phyloP scores from a whole-genome alignment of 2,797 vertebrate species.

The Sebastes nivosus region DNA sequence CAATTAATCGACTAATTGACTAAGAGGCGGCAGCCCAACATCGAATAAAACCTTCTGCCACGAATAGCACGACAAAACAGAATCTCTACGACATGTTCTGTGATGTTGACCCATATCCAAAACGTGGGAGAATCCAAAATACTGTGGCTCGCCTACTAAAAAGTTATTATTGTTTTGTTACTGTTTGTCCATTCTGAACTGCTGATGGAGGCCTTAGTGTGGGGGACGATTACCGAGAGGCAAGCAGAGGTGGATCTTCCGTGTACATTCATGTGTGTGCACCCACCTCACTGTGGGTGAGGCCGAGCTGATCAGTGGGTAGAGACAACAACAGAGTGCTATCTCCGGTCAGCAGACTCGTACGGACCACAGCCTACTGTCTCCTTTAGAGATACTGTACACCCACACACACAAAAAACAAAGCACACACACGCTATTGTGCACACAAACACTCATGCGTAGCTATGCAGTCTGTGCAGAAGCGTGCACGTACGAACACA shows the following conservation, averaged over 20 bases:
- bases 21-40: neutral
- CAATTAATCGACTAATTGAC: neutral
- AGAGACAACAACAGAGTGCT: conserved; percentile 60
- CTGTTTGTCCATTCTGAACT: conserved; percentile 1
- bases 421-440: neutral
- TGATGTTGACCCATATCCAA: neutral
- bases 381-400: conserved; percentile 35
- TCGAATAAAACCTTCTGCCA: neutral
- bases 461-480: neutral
- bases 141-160: neutral
- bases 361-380: conserved; percentile 28
- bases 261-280: neutral
- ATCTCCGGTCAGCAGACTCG: conserved; percentile 71
- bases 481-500: neutral
- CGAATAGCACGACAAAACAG: no score
- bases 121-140: neutral
- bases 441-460: conserved; percentile 5
- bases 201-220: conserved; percentile 21
- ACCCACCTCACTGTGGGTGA: conserved; percentile 43
- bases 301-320: conserved; percentile 52
- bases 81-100: no score
- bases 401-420: conserved; percentile 16
- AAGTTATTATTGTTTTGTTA: neutral
- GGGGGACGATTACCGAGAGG: conserved; percentile 25
- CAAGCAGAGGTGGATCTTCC: conserved; percentile 20